Percentiles rank a stretch among this genome's conserved stretches.
These are phyloP conservation scores for Corydoras maculifer DNA, from an alignment of 2,113 vertebrate genomes.

Conservation along the genomic window DNA sequence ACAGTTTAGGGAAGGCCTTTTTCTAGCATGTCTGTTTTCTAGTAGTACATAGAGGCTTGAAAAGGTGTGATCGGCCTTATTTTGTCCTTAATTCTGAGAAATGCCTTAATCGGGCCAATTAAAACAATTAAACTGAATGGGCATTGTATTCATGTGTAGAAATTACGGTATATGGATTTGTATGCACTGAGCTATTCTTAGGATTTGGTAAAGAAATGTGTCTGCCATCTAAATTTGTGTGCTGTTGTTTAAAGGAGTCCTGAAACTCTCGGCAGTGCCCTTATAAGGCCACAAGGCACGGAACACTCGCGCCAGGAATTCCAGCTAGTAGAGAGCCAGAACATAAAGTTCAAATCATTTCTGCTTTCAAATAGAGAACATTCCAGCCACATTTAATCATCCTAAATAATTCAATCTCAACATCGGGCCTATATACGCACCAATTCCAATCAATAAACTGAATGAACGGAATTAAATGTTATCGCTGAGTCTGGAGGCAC, in stretches of 20 bases:
- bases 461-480: too few species aligned
- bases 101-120: too few species aligned
- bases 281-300: constrained; percentile 46
- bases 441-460: too few species aligned
- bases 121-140: too few species aligned
- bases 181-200: constrained; percentile 33
- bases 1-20: too few species aligned
- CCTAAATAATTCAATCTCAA: neutral
- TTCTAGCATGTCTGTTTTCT: too few species aligned
- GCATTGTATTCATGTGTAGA: too few species aligned
- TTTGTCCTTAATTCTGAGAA: too few species aligned
- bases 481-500: too few species aligned
- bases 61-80: too few species aligned
- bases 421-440: too few species aligned
- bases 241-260: constrained; percentile 40
- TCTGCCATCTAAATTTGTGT: constrained; percentile 22
- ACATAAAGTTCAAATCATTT: constrained; percentile 21
- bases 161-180: neutral
- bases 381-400: neutral
- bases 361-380: constrained; percentile 5
- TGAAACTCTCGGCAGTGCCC: constrained; percentile 41
- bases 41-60: too few species aligned
- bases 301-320: constrained; percentile 36
- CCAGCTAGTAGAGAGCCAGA: constrained; percentile 16
- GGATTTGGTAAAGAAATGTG: constrained; percentile 30